Conservation (phyloP, 2,888 invertebrate genomes). For the Plemyria rubiginata region DNA sequence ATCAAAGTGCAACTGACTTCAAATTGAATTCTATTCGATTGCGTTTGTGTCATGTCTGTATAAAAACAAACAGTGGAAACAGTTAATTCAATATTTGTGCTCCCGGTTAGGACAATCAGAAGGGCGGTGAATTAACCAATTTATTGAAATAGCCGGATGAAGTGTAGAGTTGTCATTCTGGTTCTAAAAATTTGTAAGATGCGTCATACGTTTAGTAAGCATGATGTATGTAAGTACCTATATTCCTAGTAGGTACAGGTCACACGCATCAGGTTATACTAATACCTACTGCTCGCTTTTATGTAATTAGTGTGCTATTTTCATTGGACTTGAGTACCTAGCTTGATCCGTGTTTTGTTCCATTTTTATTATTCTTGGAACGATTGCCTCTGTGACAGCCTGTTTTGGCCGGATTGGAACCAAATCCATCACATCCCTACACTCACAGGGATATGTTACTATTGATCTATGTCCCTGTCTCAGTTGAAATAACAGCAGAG, state of each 20-base stretch:
- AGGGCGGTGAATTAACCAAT: constrained; percentile 2
- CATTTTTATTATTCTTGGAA: no score
- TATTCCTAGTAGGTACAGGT: no score
- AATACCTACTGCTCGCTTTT: no score
- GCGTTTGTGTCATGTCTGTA: constrained; percentile 37
- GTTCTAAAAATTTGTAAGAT: not conserved
- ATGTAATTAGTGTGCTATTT: no score
- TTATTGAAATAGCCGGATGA: constrained; percentile 11
- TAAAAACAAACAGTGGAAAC: constrained; percentile 44
- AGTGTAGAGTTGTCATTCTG: no score
- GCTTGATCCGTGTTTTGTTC: no score
- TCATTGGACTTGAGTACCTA: no score
- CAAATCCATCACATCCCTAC: not conserved
- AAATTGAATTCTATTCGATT: constrained; percentile 48
- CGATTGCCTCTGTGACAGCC: no score
- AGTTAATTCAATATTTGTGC: constrained; percentile 47
- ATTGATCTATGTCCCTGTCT: constrained; percentile 6
- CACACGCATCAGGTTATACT: no score
- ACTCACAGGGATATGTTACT: not conserved
- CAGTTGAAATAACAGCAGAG: constrained; percentile 6
- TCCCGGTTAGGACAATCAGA: constrained; percentile 8
- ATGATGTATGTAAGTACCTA: no score
- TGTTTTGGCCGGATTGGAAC: not conserved
- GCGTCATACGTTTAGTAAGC: not conserved
- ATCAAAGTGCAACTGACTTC: constrained; percentile 46